Conservation (phyloP, 1,140 invertebrate species). For the Rhyacophila brunnea region DNA sequence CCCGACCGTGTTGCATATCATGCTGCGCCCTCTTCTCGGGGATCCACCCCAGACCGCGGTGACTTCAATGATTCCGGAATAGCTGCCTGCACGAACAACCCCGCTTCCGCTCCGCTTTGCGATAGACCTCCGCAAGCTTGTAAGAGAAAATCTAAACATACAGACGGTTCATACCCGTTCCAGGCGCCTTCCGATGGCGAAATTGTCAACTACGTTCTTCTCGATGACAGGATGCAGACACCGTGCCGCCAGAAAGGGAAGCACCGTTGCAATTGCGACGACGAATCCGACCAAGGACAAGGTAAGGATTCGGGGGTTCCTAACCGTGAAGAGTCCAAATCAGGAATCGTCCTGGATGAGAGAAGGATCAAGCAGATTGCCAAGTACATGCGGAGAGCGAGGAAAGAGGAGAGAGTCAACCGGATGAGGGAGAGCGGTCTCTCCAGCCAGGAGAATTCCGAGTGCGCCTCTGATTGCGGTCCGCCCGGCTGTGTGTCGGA, state of each 20-base stretch:
- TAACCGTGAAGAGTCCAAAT: conserved; percentile 32
- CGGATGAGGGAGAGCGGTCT: conserved; percentile 44
- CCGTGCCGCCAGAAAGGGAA: conserved; percentile 70
- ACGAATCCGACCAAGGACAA: conserved; percentile 50
- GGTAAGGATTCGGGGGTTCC: conserved; percentile 36
- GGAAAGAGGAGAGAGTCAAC: conserved; percentile 49
- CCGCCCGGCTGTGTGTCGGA: neutral
- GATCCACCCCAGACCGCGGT: conserved; percentile 30
- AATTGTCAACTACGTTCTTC: conserved; percentile 40
- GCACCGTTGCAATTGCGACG: conserved; percentile 65
- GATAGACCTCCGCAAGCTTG: conserved; percentile 9
- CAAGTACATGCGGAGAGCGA: conserved; percentile 47
- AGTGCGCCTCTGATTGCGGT: conserved; percentile 21
- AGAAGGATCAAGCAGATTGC: conserved; percentile 47
- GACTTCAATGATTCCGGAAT: conserved; percentile 25
- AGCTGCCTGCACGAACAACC: conserved; percentile 7
- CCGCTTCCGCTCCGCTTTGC: neutral
- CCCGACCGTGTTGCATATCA: conserved; percentile 32
- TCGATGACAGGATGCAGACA: conserved; percentile 70
- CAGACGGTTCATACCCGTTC: conserved; percentile 19
- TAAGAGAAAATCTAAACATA: conserved; percentile 13
- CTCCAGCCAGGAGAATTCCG: conserved; percentile 38
- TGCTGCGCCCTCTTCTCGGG: conserved; percentile 31
- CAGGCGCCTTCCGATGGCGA: conserved; percentile 23
- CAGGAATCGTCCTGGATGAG: conserved; percentile 39